Base-by-base conservation (phyloP, 2,797 vertebrate genomes). In the Chromis chromis region DNA sequence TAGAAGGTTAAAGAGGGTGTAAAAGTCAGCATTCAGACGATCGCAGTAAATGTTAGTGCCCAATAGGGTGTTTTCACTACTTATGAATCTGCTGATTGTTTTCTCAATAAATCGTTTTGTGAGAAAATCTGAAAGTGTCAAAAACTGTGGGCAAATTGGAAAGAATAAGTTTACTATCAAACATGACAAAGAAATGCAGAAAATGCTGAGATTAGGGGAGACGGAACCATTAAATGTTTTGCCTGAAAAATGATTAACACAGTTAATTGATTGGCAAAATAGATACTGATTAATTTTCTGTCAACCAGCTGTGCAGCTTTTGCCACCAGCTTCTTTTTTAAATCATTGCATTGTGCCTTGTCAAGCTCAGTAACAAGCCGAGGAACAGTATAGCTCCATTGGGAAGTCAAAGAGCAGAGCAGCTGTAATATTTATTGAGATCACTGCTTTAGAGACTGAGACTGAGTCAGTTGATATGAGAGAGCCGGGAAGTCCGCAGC, bases 401-500 rank as follows among this genome's bases (percentile, higher is more conserved):
- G 4, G n/a, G 0, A 49, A 16, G 19, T 53, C 14, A 33, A 65
- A 27, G 42, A 0, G 0, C 70, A 13, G 42, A 50, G 54, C 0
- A 58, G 6, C 22, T 19, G 4, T 49, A 27, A 40, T 52, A 27
- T 56, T 50, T 13, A 61, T 48, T 10, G 17, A 55, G 56, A 50
- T 56, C 6, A 40, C 0, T 22, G 16, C 25, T 40, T 25, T 25
- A 62, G 16, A 62, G 28, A 22, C 3, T 42, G 52, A 65, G 19
- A 16, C 9, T 0, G n/a, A 61, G 31, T 77, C 40, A 58, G 54
- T 1, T 68, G 71, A 76, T 79, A 56, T 40, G 19, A 65, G 33
- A 54, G 39, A 33, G 56, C 40, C 21, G 36, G 70, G 65, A 75
- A 62, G 67, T 55, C 7, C 27, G 60, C 76, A 53, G 83, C 44